phyloP scores from a whole-genome alignment of 2,113 vertebrate species.

The Syngnathus floridae region DNA sequence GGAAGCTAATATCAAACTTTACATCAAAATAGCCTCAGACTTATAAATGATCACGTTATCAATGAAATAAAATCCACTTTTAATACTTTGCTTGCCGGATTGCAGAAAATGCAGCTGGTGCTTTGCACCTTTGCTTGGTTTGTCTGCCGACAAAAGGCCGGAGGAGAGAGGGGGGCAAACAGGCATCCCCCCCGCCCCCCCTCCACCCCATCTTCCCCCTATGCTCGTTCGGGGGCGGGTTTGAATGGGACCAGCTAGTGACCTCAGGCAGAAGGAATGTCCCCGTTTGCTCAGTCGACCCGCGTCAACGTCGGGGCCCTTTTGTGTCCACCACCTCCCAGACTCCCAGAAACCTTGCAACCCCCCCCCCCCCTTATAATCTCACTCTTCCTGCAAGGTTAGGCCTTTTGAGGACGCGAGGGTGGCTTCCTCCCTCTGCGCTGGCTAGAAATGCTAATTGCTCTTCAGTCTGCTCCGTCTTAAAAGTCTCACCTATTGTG shows the following conservation, averaged over 20 bases:
- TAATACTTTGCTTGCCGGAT: constrained; percentile 1
- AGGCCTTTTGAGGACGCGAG: constrained; percentile 19
- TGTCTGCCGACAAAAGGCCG: constrained; percentile 66
- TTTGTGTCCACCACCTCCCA: constrained; percentile 75
- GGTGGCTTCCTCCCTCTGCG: constrained; percentile 29
- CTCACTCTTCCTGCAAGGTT: constrained; percentile 36
- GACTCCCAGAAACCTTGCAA: constrained; percentile 55
- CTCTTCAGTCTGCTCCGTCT: constrained; percentile 54
- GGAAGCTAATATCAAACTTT: background rate
- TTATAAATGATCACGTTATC: background rate
- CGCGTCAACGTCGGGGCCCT: constrained; percentile 68
- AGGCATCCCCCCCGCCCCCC: constrained; percentile 43
- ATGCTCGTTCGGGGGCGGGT: constrained; percentile 39
- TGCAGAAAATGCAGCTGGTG: constrained; percentile 4
- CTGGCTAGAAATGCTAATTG: constrained; percentile 58
- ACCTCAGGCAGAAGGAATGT: constrained; percentile 91
- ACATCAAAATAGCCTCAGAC: background rate
- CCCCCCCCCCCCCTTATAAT: constrained; percentile 24
- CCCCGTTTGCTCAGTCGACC: constrained; percentile 84
- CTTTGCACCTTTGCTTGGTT: constrained; percentile 9
- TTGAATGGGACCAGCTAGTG: constrained; percentile 88
- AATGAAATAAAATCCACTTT: background rate
- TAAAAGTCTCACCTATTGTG: constrained; percentile 67
- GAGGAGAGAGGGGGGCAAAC: constrained; percentile 43
- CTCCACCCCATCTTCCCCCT: constrained; percentile 15